Evolutionary conservation across 1,140 invertebrate genomes (phyloP).

Genomic region (Parapsyche elsis): DNA sequence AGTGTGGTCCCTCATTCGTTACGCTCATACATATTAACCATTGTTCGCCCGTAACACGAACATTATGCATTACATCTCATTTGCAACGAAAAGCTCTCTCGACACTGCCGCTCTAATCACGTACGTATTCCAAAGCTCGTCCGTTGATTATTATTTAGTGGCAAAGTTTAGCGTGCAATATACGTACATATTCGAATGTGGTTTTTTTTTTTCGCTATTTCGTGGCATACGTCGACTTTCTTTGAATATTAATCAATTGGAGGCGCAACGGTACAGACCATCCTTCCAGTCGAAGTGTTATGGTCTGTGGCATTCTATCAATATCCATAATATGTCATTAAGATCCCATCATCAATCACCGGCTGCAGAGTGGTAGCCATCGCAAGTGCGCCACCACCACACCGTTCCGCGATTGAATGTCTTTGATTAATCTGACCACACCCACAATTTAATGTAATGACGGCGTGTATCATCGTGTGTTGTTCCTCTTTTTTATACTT

Average conservation of each 20-base stretch:
- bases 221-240: slow-evolving; percentile 3
- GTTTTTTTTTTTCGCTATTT: neutral
- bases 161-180: too few relatives aligned
- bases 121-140: neutral
- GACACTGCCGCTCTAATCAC: neutral
- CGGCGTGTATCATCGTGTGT: slow-evolving; percentile 33
- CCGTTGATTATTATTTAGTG: neutral
- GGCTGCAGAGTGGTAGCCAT: slow-evolving; percentile 35
- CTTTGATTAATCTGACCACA: slow-evolving; percentile 46
- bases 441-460: slow-evolving; percentile 49
- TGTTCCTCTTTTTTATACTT: neutral
- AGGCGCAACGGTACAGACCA: slow-evolving; percentile 34
- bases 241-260: slow-evolving; percentile 44
- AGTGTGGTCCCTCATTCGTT: slow-evolving; percentile 14
- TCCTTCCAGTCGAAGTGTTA: slow-evolving; percentile 43
- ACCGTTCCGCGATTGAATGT: slow-evolving; percentile 36
- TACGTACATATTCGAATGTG: neutral
- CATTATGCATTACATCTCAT: slow-evolving; percentile 26
- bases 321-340: slow-evolving; percentile 50
- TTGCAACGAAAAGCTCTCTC: neutral
- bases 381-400: neutral
- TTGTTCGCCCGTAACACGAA: slow-evolving; percentile 10
- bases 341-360: slow-evolving; percentile 49
- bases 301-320: slow-evolving; percentile 47
- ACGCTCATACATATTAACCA: slow-evolving; percentile 6